Evolutionary conservation across 2,113 vertebrate species (phyloP).

Genomic region (Tragelaphus strepsiceros): DNA sequence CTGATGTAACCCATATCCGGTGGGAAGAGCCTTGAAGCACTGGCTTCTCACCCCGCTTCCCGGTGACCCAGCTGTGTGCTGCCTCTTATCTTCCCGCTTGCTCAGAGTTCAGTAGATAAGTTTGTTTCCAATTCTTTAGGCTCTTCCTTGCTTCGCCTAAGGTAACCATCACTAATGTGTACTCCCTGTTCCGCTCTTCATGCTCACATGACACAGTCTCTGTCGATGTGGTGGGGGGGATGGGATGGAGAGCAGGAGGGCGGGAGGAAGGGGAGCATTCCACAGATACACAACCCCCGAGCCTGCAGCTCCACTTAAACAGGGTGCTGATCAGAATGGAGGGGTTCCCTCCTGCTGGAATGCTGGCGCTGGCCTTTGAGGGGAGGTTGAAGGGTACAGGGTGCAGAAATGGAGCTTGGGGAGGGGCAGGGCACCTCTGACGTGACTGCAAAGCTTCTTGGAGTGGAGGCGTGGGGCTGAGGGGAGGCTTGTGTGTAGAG

Average conservation of each 20-base stretch:
- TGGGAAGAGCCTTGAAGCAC: background rate
- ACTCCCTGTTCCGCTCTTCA: background rate
- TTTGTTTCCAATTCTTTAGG: background rate
- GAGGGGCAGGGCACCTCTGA: background rate
- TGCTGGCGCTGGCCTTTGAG: background rate
- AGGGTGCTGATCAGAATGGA: fast-evolving
- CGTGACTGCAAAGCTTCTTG: background rate
- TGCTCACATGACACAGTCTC: background rate
- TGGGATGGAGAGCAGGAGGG: background rate
- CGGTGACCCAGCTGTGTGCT: background rate
- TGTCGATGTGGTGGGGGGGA: background rate
- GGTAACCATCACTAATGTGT: background rate
- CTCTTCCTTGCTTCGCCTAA: background rate
- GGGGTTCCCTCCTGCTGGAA: background rate
- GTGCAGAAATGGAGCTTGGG: background rate
- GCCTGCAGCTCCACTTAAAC: background rate
- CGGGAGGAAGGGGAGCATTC: background rate
- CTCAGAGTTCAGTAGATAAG: background rate
- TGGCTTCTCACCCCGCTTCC: fast-evolving
- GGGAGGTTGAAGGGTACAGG: background rate
- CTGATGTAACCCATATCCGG: background rate
- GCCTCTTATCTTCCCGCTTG: background rate
- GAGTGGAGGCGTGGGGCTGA: background rate
- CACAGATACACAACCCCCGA: background rate
- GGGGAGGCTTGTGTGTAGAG: background rate